Evolutionary conservation across 1,140 invertebrate species (phyloP).

Genomic region (Leguminivora glycinivorella): DNA sequence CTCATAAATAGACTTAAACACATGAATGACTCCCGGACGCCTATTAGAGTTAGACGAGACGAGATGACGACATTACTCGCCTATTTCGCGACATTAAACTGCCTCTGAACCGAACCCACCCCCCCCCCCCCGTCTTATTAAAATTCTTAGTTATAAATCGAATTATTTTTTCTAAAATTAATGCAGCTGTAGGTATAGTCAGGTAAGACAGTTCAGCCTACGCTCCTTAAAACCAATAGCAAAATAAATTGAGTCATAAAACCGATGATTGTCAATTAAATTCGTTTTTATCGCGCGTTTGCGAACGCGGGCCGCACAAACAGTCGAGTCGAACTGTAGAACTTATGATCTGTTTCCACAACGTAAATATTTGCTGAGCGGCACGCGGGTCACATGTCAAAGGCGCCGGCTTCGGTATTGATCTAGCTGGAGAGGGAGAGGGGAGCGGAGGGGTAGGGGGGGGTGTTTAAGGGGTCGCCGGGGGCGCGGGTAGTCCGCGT

Average conservation of each 20-base stretch:
- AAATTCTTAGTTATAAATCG: background rate
- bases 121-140: background rate
- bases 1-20: background rate
- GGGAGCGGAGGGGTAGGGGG: slow-evolving; percentile 32
- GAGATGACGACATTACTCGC: background rate
- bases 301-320: slow-evolving; percentile 46
- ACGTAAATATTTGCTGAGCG: slow-evolving; percentile 77
- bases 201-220: background rate
- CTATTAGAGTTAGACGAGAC: background rate
- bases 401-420: slow-evolving; percentile 75
- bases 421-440: slow-evolving; percentile 61
- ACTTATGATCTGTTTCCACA: slow-evolving; percentile 76
- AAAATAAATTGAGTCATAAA: slow-evolving; percentile 54
- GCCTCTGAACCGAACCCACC: background rate
- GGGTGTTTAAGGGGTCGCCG: slow-evolving; percentile 33
- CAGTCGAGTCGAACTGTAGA: slow-evolving; percentile 60
- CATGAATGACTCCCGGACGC: background rate
- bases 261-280: slow-evolving; percentile 48
- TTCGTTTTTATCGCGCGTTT: slow-evolving; percentile 42
- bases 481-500: slow-evolving; percentile 48
- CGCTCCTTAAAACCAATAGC: slow-evolving; percentile 30
- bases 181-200: background rate
- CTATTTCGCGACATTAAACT: background rate
- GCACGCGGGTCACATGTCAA: slow-evolving; percentile 75
- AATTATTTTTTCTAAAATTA: background rate